phyloP scores from a whole-genome alignment of 2,888 invertebrate species.

The Megamerina dolium region DNA sequence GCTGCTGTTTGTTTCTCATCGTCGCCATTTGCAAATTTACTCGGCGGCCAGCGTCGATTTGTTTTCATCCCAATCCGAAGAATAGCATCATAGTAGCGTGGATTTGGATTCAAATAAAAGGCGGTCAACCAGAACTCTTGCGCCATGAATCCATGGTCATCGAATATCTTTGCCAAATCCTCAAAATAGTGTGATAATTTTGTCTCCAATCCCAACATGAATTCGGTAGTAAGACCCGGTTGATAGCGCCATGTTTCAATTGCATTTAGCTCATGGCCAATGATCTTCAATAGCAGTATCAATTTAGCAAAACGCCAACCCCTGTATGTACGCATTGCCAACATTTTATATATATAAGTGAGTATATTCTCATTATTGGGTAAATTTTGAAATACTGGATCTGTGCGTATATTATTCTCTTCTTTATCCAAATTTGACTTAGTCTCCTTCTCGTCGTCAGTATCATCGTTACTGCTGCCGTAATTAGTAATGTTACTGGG shows the following conservation, averaged over 20 bases:
- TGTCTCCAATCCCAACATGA: constrained; percentile 36
- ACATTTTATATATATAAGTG: constrained; percentile 32
- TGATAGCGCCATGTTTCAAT: constrained; percentile 44
- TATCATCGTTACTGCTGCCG: constrained; percentile 34
- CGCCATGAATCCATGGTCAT: constrained; percentile 37
- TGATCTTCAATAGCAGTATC: constrained; percentile 36
- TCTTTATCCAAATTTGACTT: not conserved
- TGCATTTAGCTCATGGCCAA: constrained; percentile 37
- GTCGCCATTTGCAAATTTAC: constrained; percentile 15
- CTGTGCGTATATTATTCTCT: constrained; percentile 26
- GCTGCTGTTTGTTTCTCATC: constrained; percentile 14
- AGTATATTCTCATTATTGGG: constrained; percentile 37
- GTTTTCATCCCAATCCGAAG: constrained; percentile 36
- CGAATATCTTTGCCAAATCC: constrained; percentile 38
- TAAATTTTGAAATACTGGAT: constrained; percentile 40
- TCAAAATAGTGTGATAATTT: constrained; percentile 36
- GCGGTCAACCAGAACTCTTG: constrained; percentile 45
- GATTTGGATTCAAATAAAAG: constrained; percentile 39
- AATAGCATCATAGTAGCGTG: constrained; percentile 31
- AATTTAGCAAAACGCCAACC: constrained; percentile 45
- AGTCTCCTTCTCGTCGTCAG: constrained; percentile 11
- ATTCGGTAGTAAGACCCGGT: constrained; percentile 37
- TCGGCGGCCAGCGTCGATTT: constrained; percentile 27
- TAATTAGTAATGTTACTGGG: constrained; percentile 40
- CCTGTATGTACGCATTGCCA: constrained; percentile 33